Base-by-base conservation (phyloP, 2,797 vertebrate species). In the Amblyopsis hoosieri region DNA sequence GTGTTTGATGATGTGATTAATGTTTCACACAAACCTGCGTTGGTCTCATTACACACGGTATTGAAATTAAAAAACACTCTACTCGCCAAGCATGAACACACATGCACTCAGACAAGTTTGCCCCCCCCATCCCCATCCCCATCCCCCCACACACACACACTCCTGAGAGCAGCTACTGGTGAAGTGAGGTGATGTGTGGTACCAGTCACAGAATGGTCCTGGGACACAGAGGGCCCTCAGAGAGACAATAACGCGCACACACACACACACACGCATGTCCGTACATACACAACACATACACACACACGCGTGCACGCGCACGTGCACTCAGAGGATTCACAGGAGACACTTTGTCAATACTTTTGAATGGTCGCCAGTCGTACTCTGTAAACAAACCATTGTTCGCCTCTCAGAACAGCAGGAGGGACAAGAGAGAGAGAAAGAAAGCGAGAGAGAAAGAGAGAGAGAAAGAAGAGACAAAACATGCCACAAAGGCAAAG, bases 181-280 rank as follows among this genome's bases (percentile, higher is more conserved):
- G 23, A 49, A 75, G 49, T 77, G 80, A 71, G 78, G 75, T 77
- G 78, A 64, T 75, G 72, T 69, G 86, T 62, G 86, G 89, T 82
- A 89, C 93, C 90, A 91, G 91, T 64, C 81, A 66, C 88, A 53
- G 86, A 56, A 51, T 87, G 90, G 88, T 71, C 91, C 92, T 48
- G 75, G 80, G 69, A 82, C 55, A 92, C 91, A 91, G 83, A 85
- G 74, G 68, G 52, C 62, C 73, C 85, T 85, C 87, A 89, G 84
- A 84, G 74, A 64, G 23, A 74, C 23, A 23, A 23, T 23, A 23
- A 0, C 33, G 33, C 33, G 0, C 5, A 1, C 4, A 37, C 8
- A 37, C 33, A 37, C 33, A 37, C 6, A 37, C 33, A 37, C 33
- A 37, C 33, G 8, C 33, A 37, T 8, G 8, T 23, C 3, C 23